Percentiles rank a stretch among this genome's conserved stretches.
These are phyloP conservation scores for Graphium colonna DNA, from an alignment of 2,888 invertebrate species.

Conservation along the genomic window DNA sequence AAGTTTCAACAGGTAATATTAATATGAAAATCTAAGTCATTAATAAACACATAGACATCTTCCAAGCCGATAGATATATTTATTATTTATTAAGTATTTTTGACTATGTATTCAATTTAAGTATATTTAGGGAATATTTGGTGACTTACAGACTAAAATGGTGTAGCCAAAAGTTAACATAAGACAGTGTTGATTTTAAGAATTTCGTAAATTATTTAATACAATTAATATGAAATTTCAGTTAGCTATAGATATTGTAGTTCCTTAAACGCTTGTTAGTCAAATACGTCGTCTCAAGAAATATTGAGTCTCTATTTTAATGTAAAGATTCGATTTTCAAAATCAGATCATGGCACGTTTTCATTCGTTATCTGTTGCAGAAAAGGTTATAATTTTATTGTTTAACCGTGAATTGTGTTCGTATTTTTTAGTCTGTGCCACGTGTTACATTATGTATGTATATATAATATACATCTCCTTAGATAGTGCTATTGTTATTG, in stretches of 20 bases:
- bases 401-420: constrained; percentile 26
- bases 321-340: background rate
- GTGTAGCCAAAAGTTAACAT: too few relatives aligned
- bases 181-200: too few relatives aligned
- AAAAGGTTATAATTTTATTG: background rate
- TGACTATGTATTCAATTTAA: constrained; percentile 13
- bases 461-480: constrained; percentile 63
- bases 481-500: constrained; percentile 72
- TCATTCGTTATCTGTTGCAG: background rate
- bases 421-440: constrained; percentile 66
- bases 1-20: constrained; percentile 26
- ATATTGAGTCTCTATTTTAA: background rate
- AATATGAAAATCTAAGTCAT: constrained; percentile 11
- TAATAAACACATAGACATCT: constrained; percentile 20
- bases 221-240: background rate
- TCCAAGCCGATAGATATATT: constrained; percentile 9
- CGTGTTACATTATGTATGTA: constrained; percentile 49
- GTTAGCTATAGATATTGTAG: background rate
- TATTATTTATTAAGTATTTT: constrained; percentile 5
- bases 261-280: background rate
- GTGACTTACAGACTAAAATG: background rate
- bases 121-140: constrained; percentile 10
- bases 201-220: too few relatives aligned
- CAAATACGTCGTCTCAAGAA: background rate
- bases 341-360: background rate